Conservation (phyloP, 2,888 invertebrate genomes). For the Beris chalybata region DNA sequence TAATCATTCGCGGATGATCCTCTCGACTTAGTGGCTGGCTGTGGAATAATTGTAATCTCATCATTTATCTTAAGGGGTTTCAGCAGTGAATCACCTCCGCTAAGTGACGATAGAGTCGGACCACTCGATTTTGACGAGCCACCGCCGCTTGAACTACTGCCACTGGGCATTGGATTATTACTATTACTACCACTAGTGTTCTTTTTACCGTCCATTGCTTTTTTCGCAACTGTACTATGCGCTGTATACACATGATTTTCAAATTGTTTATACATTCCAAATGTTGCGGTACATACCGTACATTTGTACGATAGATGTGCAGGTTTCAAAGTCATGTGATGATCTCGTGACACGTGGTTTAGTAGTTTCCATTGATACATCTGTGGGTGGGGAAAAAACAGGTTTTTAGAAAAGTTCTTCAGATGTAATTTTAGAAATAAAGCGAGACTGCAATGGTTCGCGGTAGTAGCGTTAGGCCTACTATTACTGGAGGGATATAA, state of each 20-base stretch:
- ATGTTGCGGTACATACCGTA: constrained; percentile 92
- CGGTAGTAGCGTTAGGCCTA: too few relatives aligned
- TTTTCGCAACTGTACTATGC: constrained; percentile 86
- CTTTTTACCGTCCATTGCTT: constrained; percentile 76
- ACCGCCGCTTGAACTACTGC: constrained; percentile 44
- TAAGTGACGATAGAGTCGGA: constrained; percentile 41
- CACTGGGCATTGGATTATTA: constrained; percentile 33
- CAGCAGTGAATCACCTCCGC: constrained; percentile 63
- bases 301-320: constrained; percentile 94
- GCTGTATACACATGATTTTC: constrained; percentile 93
- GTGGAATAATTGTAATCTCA: constrained; percentile 87
- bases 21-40: constrained; percentile 64
- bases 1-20: constrained; percentile 50
- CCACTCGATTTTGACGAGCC: constrained; percentile 47
- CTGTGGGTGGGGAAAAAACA: constrained; percentile 57
- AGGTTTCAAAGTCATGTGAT: constrained; percentile 87
- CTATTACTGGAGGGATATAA: too few relatives aligned
- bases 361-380: constrained; percentile 92
- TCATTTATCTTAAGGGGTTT: constrained; percentile 86
- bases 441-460: constrained; percentile 38
- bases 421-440: not conserved
- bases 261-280: constrained; percentile 93
- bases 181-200: constrained; percentile 41
- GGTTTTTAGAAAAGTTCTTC: constrained; percentile 6
- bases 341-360: constrained; percentile 89